Base-by-base conservation (phyloP, 2,797 vertebrate species). In the Myiotriccus ornatus region DNA sequence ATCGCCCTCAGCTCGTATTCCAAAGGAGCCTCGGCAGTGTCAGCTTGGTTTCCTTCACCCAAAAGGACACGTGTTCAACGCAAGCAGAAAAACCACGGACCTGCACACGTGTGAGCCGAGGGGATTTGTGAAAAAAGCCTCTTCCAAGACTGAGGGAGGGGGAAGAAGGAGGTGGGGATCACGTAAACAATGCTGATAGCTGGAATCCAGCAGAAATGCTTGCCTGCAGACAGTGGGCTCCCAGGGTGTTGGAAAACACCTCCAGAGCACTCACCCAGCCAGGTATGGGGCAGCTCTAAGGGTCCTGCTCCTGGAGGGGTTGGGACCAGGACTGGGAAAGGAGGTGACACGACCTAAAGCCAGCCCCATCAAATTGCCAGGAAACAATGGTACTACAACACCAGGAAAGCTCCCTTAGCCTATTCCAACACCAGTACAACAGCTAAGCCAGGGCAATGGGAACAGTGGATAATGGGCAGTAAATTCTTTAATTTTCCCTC, bases 101-200 rank as follows among this genome's bases (percentile, higher is more conserved):
- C n/a, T 0, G 5, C 15, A 11, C 16, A 32, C 3, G 1, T 0
- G 1, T 4, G 1, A 0, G 44, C 34, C 8, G 22, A 15, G 59
- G 1, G 37, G 20, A 10, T 13, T 83, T 24, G 27, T 5, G 27
- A 37, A 73, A 39, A 25, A 27, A 52, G 22, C 39, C 44, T 11
- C n/a, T 24, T 12, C 50, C 19, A 3, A 21, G 35, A 3, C 6
- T 1, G 23, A 24, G 10, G 27, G 46, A 37, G 19, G 6, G 10
- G 2, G 23, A 9, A 53, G 35, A 6, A 44, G 30, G 1, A 20
- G 21, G 11, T 18, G 53, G 15, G 18, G 16, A 2, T 39, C 20
- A 4, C 2, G 14, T 0, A 15, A 39, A n/a, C 6, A 7, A 4
- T 1, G 44, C 32, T 7, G 75, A 15, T 10, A 14, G 2, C 14